Base-by-base conservation (phyloP, 2,888 invertebrate species). In the Notocelia uddmanniana region DNA sequence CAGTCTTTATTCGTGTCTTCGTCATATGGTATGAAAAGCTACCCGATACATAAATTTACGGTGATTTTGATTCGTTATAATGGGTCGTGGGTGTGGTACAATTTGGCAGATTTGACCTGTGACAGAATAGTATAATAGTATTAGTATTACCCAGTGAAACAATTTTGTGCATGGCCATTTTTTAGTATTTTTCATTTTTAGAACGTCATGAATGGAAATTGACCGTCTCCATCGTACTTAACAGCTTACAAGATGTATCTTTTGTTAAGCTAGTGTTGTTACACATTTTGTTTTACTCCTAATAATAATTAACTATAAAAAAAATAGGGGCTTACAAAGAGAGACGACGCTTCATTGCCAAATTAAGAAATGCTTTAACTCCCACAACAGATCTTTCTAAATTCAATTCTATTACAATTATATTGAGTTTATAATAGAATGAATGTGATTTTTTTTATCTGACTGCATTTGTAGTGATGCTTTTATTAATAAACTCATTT, bases 181-280 rank as follows among this genome's bases (percentile, higher is more conserved):
- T n/a, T n/a, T n/a, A n/a, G n/a, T n/a, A n/a, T n/a, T n/a, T n/a
- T n/a, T n/a, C n/a, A n/a, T n/a, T n/a, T n/a, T n/a, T n/a, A n/a
- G n/a, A n/a, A n/a, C n/a, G n/a, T n/a, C n/a, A n/a, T n/a, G n/a
- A n/a, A n/a, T n/a, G n/a, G n/a, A 6, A 15, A 63, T 50, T 64
- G 58, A 31, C 37, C 0, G 58, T 59, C 23, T 70, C 37, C 9
- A 13, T 41, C 50, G 58, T 70, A 23, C 64, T 59, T 70, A 41
- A 70, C 19, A 52, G 18, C 70, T 70, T 66, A 70, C 45, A 48
- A 62, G 57, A 58, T 26, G 41, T 78, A 77, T 79, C 77, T 75
- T 76, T 78, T 76, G 75, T 76, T 58, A 78, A 79, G 78, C 74
- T 84, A 84, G 83, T 85, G 85, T 78, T 85, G 85, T 85, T 83